Conservation (phyloP, 1,140 invertebrate species). For the Sminthurides bifidus region DNA sequence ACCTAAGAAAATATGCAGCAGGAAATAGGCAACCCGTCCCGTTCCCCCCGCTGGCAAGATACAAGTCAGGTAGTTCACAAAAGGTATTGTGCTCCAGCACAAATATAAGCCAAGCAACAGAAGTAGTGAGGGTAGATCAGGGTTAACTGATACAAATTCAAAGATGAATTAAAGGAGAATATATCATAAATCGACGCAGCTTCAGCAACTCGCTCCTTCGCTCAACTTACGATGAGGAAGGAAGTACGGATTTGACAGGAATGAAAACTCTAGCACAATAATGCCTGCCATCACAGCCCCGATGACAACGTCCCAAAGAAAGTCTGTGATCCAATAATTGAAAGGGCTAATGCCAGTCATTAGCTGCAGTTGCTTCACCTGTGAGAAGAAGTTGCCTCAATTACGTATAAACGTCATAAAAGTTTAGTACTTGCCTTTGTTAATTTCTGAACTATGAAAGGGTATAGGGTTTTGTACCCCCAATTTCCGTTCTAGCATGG, state of each 20-base stretch:
- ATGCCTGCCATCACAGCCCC: too few relatives aligned
- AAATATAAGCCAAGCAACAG: slow-evolving; percentile 2
- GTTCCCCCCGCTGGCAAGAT: not conserved
- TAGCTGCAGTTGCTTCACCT: slow-evolving; percentile 28
- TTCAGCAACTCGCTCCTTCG: too few relatives aligned
- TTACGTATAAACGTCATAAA: not conserved
- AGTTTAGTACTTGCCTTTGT: not conserved
- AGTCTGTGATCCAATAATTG: slow-evolving; percentile 6
- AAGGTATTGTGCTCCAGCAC: slow-evolving; percentile 20
- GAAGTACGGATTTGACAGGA: too few relatives aligned
- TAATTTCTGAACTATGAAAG: not conserved
- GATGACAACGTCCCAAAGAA: slow-evolving; percentile 5
- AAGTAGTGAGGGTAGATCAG: too few relatives aligned
- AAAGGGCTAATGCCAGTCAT: slow-evolving; percentile 26
- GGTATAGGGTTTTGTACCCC: slow-evolving; percentile 7
- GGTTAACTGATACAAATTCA: too few relatives aligned
- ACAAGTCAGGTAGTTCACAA: slow-evolving; percentile 6
- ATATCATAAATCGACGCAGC: too few relatives aligned
- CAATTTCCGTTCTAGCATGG: slow-evolving; percentile 1
- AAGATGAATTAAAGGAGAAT: too few relatives aligned
- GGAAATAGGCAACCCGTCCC: slow-evolving; percentile 1
- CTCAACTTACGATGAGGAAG: too few relatives aligned
- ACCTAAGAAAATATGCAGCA: slow-evolving; percentile 11
- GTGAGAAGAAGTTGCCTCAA: not conserved
- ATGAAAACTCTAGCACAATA: too few relatives aligned